Base-by-base conservation (phyloP, 2,797 vertebrate genomes). In the Threskiornis aethiopicus region DNA sequence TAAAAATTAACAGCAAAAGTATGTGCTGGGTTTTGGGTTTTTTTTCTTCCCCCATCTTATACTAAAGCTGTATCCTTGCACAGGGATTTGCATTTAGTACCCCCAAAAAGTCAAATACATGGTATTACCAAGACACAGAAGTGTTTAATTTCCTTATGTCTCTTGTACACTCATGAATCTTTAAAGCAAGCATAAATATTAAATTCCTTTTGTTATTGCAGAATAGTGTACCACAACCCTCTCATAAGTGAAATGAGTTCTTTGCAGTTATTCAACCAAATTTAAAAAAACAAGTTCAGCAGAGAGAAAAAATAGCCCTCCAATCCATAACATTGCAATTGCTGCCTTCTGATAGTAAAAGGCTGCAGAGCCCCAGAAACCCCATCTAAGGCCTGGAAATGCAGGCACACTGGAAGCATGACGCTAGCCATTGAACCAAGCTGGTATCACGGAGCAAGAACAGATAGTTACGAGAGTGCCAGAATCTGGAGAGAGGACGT, bases 111-210 rank as follows among this genome's bases (percentile, higher is more conserved):
- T 62, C n/a, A 69, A 81, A 61, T 62, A 64, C 28, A 20, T 52
- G 33, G 5, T 55, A 51, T 26, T 96, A 89, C 90, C 72, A 93
- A 97, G 96, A 96, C 84, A 96, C 78, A 95, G 72, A 71, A 64
- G 21, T 39, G 13, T 66, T 52, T 16, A 0, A 67, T 85, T 96
- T 89, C 47, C 26, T 79, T 52, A 62, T 28, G 16, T 39, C 18
- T 76, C 26, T 84, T 47, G 14, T n/a, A 65, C 16, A 21, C 21
- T 69, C 28, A 37, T 11, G 11, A 79, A 28, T 71, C 67, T 90
- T 93, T 89, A 87, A 80, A 87, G 39, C 4, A 47, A 59, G 18
- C 15, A 65, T 35, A 66, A 90, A 76, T 79, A 79, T 10, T 61
- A 65, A 86, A 93, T 58, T 42, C 14, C 11, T 65, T 82, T 80